Evolutionary conservation across 1,140 invertebrate genomes (phyloP).

Genomic region (Eufriesea mexicana): DNA sequence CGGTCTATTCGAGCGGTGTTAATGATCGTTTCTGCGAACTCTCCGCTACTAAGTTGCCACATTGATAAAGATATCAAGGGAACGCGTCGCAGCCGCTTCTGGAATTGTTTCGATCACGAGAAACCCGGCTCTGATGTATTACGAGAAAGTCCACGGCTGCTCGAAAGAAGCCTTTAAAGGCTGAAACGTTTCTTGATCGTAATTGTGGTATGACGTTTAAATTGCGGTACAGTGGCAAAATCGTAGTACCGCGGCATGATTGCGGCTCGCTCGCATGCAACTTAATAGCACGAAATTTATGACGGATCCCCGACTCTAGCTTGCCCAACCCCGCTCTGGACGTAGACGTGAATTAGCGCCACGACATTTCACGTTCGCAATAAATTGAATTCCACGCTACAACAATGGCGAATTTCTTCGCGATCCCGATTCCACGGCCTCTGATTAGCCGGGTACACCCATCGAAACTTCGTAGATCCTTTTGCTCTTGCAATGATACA

Average conservation of each 20-base stretch:
- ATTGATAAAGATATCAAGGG: constrained; percentile 40
- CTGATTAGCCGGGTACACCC: too few relatives aligned
- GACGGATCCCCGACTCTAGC: constrained; percentile 29
- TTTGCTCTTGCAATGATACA: not conserved
- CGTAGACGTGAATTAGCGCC: constrained; percentile 12
- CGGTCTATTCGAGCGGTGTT: not conserved
- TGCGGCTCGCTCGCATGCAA: constrained; percentile 42
- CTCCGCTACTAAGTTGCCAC: too few relatives aligned
- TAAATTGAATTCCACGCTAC: constrained; percentile 25
- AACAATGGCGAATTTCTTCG: not conserved
- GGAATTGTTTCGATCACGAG: constrained; percentile 32
- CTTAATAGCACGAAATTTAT: constrained; percentile 53
- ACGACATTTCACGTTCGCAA: constrained; percentile 36
- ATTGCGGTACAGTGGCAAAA: constrained; percentile 51
- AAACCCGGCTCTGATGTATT: constrained; percentile 14
- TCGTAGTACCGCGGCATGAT: constrained; percentile 36
- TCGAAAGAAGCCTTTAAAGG: constrained; percentile 19
- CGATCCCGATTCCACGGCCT: not conserved
- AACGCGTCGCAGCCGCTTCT: not conserved
- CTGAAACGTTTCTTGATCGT: constrained; percentile 42
- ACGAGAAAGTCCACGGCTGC: constrained; percentile 36
- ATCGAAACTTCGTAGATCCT: not conserved
- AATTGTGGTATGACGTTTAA: constrained; percentile 50
- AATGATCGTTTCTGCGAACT: constrained; percentile 3
- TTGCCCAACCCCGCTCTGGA: not conserved